Evolutionary conservation across 2,113 vertebrate species (phyloP).

Genomic region (Coturnix japonica): DNA sequence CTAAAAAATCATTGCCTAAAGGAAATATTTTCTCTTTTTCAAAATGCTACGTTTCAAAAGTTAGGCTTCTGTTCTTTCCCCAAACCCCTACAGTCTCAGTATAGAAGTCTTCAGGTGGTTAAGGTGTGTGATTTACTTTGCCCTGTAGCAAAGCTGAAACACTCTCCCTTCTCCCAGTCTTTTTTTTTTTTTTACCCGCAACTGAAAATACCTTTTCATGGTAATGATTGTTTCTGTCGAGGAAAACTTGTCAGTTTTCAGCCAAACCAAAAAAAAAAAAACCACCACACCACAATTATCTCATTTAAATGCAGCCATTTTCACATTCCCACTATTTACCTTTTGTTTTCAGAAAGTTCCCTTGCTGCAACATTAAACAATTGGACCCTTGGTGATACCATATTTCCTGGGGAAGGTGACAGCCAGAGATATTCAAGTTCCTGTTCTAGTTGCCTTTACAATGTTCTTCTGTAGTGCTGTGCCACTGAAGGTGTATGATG

Average conservation of each 20-base stretch:
- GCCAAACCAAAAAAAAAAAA: neutral
- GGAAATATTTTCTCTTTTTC: neutral
- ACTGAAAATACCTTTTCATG: neutral
- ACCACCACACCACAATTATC: neutral
- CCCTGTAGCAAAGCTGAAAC: neutral
- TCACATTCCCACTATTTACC: neutral
- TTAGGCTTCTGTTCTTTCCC: neutral
- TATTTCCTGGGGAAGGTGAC: neutral
- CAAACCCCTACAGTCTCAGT: neutral
- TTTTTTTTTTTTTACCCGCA: neutral
- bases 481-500: neutral
- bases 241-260: neutral
- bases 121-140: neutral
- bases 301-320: neutral
- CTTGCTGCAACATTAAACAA: neutral
- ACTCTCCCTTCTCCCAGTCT: neutral
- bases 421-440: neutral
- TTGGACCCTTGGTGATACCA: neutral
- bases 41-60: neutral
- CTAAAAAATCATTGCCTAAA: neutral
- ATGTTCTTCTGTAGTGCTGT: neutral
- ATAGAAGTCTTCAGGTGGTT: neutral
- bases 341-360: neutral
- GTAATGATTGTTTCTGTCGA: neutral
- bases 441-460: neutral